Conservation (phyloP, 2,113 vertebrate species). For the Cathartes aura region DNA sequence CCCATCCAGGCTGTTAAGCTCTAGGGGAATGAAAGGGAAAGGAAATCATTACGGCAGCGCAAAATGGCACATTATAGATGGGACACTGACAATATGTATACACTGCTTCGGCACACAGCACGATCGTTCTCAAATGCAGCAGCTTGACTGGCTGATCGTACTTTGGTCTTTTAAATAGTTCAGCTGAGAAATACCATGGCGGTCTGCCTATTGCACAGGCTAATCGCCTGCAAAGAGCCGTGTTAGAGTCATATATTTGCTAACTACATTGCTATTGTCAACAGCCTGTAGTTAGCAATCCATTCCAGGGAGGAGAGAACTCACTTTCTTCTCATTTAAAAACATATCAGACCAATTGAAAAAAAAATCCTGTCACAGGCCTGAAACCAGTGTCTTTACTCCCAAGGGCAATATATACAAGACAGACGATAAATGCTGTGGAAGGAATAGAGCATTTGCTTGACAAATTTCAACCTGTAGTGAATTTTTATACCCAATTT, state of each 20-base stretch:
- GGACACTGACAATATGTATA: not conserved
- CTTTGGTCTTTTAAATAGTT: not conserved
- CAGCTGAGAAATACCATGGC: not conserved
- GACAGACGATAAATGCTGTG: not conserved
- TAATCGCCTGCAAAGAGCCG: not conserved
- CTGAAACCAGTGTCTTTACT: not conserved
- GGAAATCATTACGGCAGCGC: conserved; percentile 1
- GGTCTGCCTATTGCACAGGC: not conserved
- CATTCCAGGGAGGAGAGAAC: not conserved
- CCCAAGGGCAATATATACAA: not conserved
- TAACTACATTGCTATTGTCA: conserved; percentile 42
- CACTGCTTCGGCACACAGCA: not conserved
- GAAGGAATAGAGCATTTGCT: not conserved
- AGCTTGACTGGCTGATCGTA: not conserved
- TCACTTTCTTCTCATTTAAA: conserved; percentile 46
- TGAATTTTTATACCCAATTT: not conserved
- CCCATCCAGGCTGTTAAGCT: not conserved
- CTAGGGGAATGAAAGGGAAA: not conserved
- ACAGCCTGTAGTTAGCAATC: conserved; percentile 27
- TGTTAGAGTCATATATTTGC: not conserved
- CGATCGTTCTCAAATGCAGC: not conserved
- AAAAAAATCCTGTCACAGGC: not conserved
- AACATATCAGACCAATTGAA: conserved; percentile 47
- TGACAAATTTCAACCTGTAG: conserved; percentile 21
- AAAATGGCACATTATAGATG: not conserved